Evolutionary conservation across 64 coral and sea anemone species (phyloP), one percentile per base, ranked within the genome.

Genomic region (Actinia tenebrosa): DNA sequence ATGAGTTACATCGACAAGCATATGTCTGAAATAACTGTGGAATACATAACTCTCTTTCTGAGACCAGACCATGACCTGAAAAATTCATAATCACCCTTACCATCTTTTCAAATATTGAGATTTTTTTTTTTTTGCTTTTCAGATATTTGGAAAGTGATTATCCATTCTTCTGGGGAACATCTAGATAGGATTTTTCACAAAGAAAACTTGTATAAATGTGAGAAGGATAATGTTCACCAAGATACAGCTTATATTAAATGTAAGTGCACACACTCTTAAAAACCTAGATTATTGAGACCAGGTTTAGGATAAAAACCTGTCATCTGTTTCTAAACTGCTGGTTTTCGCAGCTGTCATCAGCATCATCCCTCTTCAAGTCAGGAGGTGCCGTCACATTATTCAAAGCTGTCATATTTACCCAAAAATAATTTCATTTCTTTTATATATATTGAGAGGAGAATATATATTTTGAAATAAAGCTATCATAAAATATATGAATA

Each of bases 21-120:
- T 85, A 85, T 85, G 42, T 85, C 83, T 85, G 83, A 85, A 85
- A 22, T 85, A 61, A 43, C 50, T 85, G 83, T 85, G 16, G 83
- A 85, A 18, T 23, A 53, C 79, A 79, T 85, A 64, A 85, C 83
- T 85, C 83, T 85, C 83, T 85, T 85, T 85, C 83, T 85, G 83
- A 85, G 83, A 54, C 83, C 83, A 64, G 56, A 27, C 16, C 63
- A 22, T 1, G 20, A 66, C 1, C n/a, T n/a, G 7, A 11, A 25
- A n/a, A 66, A 23, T 22, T 23, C 1, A 23, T 23, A 66, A 23
- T n/a, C 60, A 58, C 15, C 55, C 56, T 13, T 58, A 58, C 2
- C 15, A 58, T 58, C 56, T 16, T 11, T 11, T 11, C 56, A 10
- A 10, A 2, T 11, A 58, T 13, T 58, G 56, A 58, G 13, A 5